phyloP scores from a whole-genome alignment of 2,888 invertebrate species.

The Tetranychus truncatus region DNA sequence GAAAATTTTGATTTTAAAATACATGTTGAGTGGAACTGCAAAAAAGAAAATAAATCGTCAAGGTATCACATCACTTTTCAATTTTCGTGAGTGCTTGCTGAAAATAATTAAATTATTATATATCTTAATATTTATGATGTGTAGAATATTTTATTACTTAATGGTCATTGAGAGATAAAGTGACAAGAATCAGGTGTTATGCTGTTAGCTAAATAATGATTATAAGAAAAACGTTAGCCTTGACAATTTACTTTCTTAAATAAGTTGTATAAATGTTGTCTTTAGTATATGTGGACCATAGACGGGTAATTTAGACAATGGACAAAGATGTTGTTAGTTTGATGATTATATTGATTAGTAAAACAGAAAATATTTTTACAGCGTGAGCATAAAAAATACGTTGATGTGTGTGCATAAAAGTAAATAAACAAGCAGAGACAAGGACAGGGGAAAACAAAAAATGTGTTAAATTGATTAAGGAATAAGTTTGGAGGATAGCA shows the following conservation, averaged over 20 bases:
- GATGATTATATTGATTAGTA: not conserved
- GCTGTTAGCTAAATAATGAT: too few species aligned
- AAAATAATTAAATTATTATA: not conserved
- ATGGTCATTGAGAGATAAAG: too few species aligned
- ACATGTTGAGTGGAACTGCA: conserved; percentile 11
- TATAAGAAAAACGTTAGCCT: not conserved
- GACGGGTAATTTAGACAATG: conserved; percentile 5
- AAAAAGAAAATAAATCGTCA: conserved; percentile 20
- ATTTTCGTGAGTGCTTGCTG: not conserved
- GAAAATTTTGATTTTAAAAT: conserved; percentile 16
- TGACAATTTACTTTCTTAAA: conserved; percentile 30
- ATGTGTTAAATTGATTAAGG: not conserved
- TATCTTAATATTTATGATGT: too few species aligned
- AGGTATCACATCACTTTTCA: conserved; percentile 10
- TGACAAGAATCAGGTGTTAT: too few species aligned
- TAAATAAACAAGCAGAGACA: not conserved
- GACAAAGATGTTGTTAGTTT: not conserved
- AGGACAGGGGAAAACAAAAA: not conserved
- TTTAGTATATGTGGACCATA: not conserved
- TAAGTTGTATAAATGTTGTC: conserved; percentile 2
- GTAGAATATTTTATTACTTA: too few species aligned
- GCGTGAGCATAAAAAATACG: too few species aligned
- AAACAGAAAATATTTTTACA: too few species aligned
- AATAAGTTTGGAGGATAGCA: not conserved
- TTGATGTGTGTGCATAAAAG: not conserved